Base-by-base conservation (phyloP, 1,140 invertebrate species). In the Drosophila varians region DNA sequence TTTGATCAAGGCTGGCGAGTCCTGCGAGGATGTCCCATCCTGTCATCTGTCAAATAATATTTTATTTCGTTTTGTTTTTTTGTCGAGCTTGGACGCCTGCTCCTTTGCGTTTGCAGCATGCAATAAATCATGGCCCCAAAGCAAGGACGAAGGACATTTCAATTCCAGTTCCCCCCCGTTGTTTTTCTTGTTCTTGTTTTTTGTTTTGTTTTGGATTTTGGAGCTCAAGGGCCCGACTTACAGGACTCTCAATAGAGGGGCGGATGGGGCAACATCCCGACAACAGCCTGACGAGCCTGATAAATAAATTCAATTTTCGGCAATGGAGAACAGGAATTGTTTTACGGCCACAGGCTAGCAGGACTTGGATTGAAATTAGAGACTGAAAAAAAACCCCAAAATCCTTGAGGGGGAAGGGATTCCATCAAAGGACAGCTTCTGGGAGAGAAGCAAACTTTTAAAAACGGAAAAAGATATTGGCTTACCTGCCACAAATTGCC, bases 11-110 rank as follows among this genome's bases (percentile, higher is more conserved):
- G n/a, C 25, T 18, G 34, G 49, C 21, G 25, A 66, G 25, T 56
- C 34, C 46, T 8, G 53, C 3, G 16, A 42, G 23, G 4, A 7
- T 5, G 52, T n/a, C n/a, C n/a, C n/a, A n/a, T n/a, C n/a, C n/a
- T n/a, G n/a, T n/a, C 38, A 68, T 69, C 64, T 68, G 51, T 66
- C 60, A 70, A 70, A 70, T 72, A 61, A 72, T 72, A 72, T 72
- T 72, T 72, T 61, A 72, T 58, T 52, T 16, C 3, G 38, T 18
- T 42, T 42, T 14, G 38, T 16, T 42, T 42, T 11, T 16, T 42
- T 42, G 14, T 18, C 14, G 38, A 42, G 38, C 14, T 16, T 16
- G 16, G 34, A 36, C 12, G 8, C 21, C 18, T 46, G 43, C 7
- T 11, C 3, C 45, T 9, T 18, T 18, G 45, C 45, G 9, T 28